Conservation (phyloP, 2,113 vertebrate genomes). For the Paraplagusia blochii region DNA sequence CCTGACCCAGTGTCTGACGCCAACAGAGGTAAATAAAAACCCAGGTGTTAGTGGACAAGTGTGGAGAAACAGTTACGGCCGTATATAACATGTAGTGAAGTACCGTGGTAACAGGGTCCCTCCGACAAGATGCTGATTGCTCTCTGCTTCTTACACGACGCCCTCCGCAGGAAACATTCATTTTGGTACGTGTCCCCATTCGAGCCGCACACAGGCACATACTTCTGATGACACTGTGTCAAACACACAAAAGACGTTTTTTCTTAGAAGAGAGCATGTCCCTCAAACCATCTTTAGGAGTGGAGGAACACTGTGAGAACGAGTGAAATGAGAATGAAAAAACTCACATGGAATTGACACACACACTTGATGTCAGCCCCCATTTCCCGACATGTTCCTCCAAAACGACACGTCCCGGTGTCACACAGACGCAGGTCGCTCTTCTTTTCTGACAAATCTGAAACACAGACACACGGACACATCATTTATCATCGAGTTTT, state of each 20-base stretch:
- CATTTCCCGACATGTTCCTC: constrained; percentile 89
- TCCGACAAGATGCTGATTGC: constrained; percentile 82
- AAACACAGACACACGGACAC: background rate
- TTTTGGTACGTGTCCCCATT: constrained; percentile 99
- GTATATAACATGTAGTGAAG: constrained; percentile 3
- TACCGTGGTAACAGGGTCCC: constrained; percentile 90
- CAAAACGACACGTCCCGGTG: constrained; percentile 88
- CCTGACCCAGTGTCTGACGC: constrained; percentile 85
- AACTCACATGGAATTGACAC: constrained; percentile 92
- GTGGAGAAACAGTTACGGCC: background rate
- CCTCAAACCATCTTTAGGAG: too few relatives aligned
- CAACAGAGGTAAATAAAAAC: background rate
- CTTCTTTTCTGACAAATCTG: constrained; percentile 90
- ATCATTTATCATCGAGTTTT: background rate
- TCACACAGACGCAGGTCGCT: constrained; percentile 88
- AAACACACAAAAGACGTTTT: too few relatives aligned
- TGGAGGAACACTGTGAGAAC: background rate
- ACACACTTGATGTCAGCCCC: constrained; percentile 89
- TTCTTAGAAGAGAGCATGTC: too few relatives aligned
- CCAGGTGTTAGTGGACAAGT: background rate
- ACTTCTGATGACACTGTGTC: constrained; percentile 91
- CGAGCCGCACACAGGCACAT: constrained; percentile 92
- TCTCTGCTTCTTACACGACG: constrained; percentile 93
- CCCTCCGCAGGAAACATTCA: constrained; percentile 92
- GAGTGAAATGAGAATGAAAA: too few relatives aligned